Percentiles rank a stretch among this genome's conserved stretches.
These are phyloP conservation scores for Mohoua ochrocephala DNA, from an alignment of 2,113 vertebrate genomes.

Conservation along the genomic window DNA sequence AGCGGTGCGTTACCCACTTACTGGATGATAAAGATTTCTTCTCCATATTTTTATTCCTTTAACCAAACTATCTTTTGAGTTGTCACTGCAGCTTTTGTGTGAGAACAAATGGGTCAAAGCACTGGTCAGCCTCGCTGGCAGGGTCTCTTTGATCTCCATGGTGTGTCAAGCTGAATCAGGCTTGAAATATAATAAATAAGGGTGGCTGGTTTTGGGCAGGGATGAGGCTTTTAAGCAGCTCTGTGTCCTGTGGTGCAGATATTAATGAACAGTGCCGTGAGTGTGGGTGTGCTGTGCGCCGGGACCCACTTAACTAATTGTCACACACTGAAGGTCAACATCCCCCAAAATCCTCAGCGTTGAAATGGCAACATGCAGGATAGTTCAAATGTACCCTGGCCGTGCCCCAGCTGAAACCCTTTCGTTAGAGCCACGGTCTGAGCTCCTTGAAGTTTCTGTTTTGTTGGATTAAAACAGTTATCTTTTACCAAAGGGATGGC, in stretches of 20 bases:
- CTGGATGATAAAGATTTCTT: constrained; percentile 42
- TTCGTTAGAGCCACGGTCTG: not conserved
- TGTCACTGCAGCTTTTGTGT: constrained; percentile 8
- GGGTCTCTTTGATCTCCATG: constrained; percentile 46
- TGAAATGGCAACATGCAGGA: not conserved
- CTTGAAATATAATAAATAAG: constrained; percentile 38
- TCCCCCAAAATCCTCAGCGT: not conserved
- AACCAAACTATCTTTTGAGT: constrained; percentile 53
- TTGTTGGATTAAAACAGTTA: not conserved
- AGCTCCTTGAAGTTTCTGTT: constrained; percentile 6
- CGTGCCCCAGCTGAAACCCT: not conserved
- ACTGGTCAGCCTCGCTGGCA: not conserved
- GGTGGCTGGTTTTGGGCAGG: constrained; percentile 14
- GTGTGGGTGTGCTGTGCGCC: not conserved
- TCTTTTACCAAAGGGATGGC: not conserved
- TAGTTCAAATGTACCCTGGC: not conserved
- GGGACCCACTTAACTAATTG: constrained; percentile 34
- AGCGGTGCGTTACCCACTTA: not conserved
- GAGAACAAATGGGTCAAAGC: constrained; percentile 31
- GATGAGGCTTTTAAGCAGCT: constrained; percentile 18
- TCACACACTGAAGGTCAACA: not conserved
- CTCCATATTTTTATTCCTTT: constrained; percentile 47
- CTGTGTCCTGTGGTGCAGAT: constrained; percentile 12
- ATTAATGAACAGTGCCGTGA: not conserved
- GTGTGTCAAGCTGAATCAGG: constrained; percentile 40